Conservation (phyloP, 2,888 invertebrate species). For the Adelphocoris suturalis region DNA sequence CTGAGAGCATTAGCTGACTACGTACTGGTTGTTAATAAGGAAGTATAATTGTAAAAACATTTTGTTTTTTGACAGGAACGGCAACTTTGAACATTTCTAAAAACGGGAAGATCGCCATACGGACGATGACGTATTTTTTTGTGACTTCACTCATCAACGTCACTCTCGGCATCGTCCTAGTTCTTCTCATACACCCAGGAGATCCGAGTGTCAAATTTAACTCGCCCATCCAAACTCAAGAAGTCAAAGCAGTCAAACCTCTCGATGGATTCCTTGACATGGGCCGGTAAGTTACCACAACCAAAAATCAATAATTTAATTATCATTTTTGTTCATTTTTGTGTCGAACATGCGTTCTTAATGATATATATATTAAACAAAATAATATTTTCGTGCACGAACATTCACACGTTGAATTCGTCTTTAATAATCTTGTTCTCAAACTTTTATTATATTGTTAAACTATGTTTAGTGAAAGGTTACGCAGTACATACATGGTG, state of each 20-base stretch:
- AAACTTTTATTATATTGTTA: no score
- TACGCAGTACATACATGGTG: not conserved
- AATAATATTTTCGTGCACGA: not conserved
- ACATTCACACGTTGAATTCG: not conserved
- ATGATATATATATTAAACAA: no score
- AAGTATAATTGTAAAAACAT: not conserved
- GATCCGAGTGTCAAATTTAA: constrained; percentile 80
- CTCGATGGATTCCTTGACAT: constrained; percentile 93
- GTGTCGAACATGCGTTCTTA: no score
- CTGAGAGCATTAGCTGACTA: no score
- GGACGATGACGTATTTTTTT: constrained; percentile 89
- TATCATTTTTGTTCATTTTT: no score
- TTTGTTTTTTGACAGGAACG: constrained; percentile 82
- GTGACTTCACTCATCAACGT: constrained; percentile 90
- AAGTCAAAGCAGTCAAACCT: constrained; percentile 82
- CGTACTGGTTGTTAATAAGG: no score
- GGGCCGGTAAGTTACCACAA: constrained; percentile 84
- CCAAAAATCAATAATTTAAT: not conserved
- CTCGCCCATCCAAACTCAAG: constrained; percentile 66
- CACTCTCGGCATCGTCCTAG: constrained; percentile 86
- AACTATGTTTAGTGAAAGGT: constrained; percentile 35
- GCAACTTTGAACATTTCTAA: constrained; percentile 91
- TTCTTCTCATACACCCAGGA: constrained; percentile 88
- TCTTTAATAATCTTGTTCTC: not conserved
- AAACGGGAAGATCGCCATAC: constrained; percentile 91